These are phyloP conservation scores for Pristionchus exspectatus DNA, from an alignment of 2,888 invertebrate genomes.

Conservation along the genomic window DNA sequence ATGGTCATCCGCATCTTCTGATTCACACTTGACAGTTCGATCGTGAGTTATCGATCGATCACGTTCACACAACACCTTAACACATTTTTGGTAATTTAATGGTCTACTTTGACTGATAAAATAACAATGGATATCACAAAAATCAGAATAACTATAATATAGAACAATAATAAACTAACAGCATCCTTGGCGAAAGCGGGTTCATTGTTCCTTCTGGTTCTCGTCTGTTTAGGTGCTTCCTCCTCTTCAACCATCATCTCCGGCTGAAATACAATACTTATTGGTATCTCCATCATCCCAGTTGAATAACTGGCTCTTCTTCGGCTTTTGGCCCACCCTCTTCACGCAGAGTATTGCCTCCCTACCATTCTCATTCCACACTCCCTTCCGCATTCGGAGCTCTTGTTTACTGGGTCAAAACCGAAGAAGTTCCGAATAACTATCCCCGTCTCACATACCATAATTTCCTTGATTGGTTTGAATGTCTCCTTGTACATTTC, in stretches of 20 bases:
- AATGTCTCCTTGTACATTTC: slow-evolving; percentile 33
- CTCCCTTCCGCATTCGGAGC: too few species aligned
- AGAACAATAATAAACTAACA: not conserved
- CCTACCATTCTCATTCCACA: too few species aligned
- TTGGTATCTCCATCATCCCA: too few species aligned
- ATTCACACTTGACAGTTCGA: slow-evolving; percentile 25
- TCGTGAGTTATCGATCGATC: not conserved
- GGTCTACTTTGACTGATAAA: too few species aligned
- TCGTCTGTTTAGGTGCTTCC: slow-evolving; percentile 10
- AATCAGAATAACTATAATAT: not conserved
- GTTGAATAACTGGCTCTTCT: too few species aligned
- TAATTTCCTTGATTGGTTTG: not conserved
- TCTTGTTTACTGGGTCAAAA: too few species aligned
- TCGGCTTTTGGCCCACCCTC: too few species aligned
- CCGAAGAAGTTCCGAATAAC: too few species aligned
- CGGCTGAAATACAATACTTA: not conserved
- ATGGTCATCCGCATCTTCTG: not conserved
- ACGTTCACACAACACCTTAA: not conserved
- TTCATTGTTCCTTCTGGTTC: not conserved
- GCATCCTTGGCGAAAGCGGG: slow-evolving; percentile 37
- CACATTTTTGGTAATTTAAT: too few species aligned
- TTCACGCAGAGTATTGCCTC: too few species aligned
- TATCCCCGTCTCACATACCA: not conserved
- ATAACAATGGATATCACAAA: not conserved
- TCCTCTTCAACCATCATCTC: not conserved